phyloP scores from a whole-genome alignment of 1,140 invertebrate genomes.

The Camponotus vicinus region DNA sequence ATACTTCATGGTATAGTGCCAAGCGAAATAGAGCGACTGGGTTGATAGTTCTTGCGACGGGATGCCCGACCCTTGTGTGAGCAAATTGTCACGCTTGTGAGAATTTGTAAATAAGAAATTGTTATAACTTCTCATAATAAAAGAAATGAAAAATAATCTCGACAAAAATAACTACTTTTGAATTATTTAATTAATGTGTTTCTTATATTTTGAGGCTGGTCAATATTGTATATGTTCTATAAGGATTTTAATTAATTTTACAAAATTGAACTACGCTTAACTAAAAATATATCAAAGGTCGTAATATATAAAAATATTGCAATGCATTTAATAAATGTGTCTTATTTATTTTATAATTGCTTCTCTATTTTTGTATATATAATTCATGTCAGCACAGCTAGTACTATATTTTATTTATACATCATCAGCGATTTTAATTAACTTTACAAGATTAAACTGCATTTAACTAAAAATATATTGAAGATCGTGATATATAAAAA shows the following conservation, averaged over 20 bases:
- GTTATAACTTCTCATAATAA: neutral
- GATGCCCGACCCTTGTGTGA: neutral
- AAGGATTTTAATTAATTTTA: constrained; percentile 1
- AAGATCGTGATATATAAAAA: neutral
- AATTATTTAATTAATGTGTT: neutral
- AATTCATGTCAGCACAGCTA: neutral
- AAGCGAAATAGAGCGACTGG: neutral
- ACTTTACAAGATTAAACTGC: neutral
- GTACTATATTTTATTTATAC: neutral
- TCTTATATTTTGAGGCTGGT: neutral
- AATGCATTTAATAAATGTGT: neutral
- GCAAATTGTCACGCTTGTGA: neutral
- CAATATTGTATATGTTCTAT: neutral
- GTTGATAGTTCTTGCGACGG: neutral
- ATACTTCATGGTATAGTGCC: neutral
- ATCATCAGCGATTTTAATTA: neutral
- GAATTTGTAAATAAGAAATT: neutral
- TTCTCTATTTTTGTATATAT: neutral
- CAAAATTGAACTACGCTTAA: neutral
- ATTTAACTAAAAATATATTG: neutral
- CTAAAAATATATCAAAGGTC: neutral
- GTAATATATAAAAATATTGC: constrained; percentile 2
- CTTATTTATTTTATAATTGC: neutral
- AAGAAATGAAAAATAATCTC: neutral
- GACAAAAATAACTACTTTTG: neutral